Base-by-base conservation (phyloP, 2,888 invertebrate genomes). In the Tanypteryx hageni region DNA sequence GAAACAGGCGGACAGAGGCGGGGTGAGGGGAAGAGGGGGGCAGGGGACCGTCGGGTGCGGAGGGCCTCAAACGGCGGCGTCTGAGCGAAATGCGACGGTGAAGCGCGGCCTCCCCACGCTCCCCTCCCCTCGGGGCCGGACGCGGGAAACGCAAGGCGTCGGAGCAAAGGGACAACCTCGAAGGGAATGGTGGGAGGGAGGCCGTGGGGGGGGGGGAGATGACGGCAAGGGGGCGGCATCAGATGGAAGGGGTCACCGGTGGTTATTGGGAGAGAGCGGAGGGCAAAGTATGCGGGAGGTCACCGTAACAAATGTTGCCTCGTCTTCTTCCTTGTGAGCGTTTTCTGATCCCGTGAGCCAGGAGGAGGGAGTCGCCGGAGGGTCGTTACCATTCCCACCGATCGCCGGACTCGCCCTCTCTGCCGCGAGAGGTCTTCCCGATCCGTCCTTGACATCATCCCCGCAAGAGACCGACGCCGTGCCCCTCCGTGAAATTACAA, bases 371-470 rank as follows among this genome's bases (percentile, higher is more conserved):
- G 22, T 13, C 27, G 76, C 68, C 13, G 68, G 22, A 22, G 68
- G 68, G 68, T 76, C 13, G 76, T 76, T 76, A 76, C 76, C 76
- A 76, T 76, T 76, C 22, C n/a, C 10, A 22, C 22, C 76, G 76
- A 76, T 76, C 76, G 64, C 18, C 64, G 44, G 64, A 64, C 64
- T 68, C 68, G 76, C 76, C 76, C 76, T 22, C 22, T 76, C 76
- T 61, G 61, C 61, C 89, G 64, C 64, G 64, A 89, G 89, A 64
- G 61, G 89, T 64, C 89, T 59, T 22, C 58, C 86, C 86, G 61
- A 64, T 86, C 61, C 89, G 89, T 68, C 89, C 89, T 89, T 89
- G 89, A 89, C 89, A 89, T 64, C 68, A 89, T 64, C 61, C 31
- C 86, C 59, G 59, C 86, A 58, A 83, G 61, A 61, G 58, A 57